phyloP scores from a whole-genome alignment of 1,140 invertebrate species.

The Eriocheir sinensis region DNA sequence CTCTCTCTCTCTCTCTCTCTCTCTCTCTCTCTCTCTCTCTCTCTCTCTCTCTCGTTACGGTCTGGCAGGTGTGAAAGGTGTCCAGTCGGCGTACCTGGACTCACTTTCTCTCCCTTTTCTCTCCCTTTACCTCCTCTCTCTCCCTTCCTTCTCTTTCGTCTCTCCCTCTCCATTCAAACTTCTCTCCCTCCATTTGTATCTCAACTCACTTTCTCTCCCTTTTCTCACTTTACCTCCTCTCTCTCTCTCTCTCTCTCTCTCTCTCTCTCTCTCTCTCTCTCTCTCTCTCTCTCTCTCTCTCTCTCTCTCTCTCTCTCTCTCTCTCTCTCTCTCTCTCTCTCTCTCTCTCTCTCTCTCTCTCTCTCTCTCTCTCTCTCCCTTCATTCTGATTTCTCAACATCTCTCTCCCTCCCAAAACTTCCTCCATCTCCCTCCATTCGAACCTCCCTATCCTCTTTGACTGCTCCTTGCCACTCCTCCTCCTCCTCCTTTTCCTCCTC shows the following conservation, averaged over 20 bases:
- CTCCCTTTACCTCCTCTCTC: neutral
- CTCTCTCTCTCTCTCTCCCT: neutral
- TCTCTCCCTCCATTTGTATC: neutral
- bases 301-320: neutral
- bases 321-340: neutral
- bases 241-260: neutral
- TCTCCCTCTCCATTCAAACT: neutral
- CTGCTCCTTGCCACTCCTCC: no score
- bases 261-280: neutral
- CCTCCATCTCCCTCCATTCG: no score
- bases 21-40: neutral
- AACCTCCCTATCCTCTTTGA: no score
- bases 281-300: neutral
- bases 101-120: neutral
- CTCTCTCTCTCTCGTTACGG: neutral
- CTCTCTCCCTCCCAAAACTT: no score
- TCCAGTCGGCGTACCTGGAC: neutral
- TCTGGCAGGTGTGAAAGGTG: neutral
- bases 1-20: neutral
- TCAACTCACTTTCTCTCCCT: neutral
- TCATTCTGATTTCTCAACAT: no score
- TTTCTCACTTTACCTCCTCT: neutral
- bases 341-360: neutral
- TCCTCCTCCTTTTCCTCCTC: neutral
- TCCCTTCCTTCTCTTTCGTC: neutral